Percentiles rank a stretch among this genome's conserved stretches.
Conservation (phyloP, 2,113 vertebrate species). For the Tor tambroides region DNA sequence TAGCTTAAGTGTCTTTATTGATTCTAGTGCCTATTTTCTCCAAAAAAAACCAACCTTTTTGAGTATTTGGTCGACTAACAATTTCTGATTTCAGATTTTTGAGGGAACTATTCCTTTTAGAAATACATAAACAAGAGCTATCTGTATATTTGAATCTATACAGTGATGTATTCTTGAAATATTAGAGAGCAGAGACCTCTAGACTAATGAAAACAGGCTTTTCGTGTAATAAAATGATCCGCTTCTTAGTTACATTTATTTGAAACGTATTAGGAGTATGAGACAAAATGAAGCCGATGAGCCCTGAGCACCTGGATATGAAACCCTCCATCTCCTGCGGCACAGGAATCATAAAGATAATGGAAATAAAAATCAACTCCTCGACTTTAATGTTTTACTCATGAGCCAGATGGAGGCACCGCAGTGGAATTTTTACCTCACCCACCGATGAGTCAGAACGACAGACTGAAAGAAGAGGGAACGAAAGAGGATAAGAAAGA, state of each 20-base stretch:
- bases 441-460: neutral
- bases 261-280: neutral
- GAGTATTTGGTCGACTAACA: too few species aligned
- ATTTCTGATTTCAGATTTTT: neutral
- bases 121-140: neutral
- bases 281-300: conserved; percentile 18
- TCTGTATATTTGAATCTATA: neutral
- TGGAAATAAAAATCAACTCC: conserved; percentile 27
- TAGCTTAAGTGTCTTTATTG: too few species aligned
- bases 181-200: neutral
- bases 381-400: conserved; percentile 17
- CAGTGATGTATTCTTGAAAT: neutral
- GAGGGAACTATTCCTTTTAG: neutral
- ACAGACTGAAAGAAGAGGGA: neutral
- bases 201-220: neutral
- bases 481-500: neutral
- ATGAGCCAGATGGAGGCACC: conserved; percentile 22
- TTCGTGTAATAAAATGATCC: neutral
- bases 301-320: neutral
- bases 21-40: too few species aligned
- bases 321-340: conserved; percentile 9
- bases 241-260: neutral
- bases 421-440: neutral
- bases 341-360: conserved; percentile 24
- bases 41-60: too few species aligned